phyloP scores from a whole-genome alignment of 2,113 vertebrate genomes.

The Ahaetulla prasina region DNA sequence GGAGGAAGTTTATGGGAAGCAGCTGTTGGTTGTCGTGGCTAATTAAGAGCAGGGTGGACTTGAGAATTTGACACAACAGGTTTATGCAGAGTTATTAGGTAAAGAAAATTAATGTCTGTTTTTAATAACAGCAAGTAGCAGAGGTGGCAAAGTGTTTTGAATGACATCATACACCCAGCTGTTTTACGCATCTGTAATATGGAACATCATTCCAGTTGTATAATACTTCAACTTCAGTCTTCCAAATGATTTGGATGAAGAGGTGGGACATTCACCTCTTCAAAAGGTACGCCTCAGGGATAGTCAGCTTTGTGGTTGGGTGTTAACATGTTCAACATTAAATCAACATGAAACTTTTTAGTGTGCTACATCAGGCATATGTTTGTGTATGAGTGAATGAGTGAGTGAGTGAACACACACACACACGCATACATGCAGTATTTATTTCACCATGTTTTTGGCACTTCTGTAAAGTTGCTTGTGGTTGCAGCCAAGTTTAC shows the following conservation, averaged over 20 bases:
- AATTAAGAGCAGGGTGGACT: slow-evolving; percentile 65
- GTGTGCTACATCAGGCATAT: neutral
- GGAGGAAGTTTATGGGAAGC: slow-evolving; percentile 48
- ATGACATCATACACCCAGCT: slow-evolving; percentile 74
- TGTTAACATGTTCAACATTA: slow-evolving; percentile 15
- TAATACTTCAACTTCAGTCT: slow-evolving; percentile 71
- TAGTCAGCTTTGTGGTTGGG: slow-evolving; percentile 25
- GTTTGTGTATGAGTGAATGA: neutral
- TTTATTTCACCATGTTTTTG: slow-evolving; percentile 62
- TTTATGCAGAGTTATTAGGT: slow-evolving; percentile 47
- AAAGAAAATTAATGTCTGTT: slow-evolving; percentile 66
- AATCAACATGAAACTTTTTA: neutral
- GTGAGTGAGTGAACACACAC: too few relatives aligned
- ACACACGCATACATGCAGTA: slow-evolving; percentile 12
- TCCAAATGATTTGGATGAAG: slow-evolving; percentile 44
- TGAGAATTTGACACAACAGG: slow-evolving; percentile 47
- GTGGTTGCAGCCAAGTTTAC: slow-evolving; percentile 46
- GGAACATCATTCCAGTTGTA: slow-evolving; percentile 52
- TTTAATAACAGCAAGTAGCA: slow-evolving; percentile 74
- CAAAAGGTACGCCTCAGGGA: slow-evolving; percentile 25
- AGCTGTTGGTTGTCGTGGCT: slow-evolving; percentile 64
- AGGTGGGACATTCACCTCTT: slow-evolving; percentile 45
- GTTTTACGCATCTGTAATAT: slow-evolving; percentile 70
- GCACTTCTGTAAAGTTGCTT: slow-evolving; percentile 18
- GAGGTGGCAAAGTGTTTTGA: slow-evolving; percentile 60